Evolutionary conservation across 2,113 vertebrate species (phyloP), one percentile per base, ranked within the genome.

Genomic region (Tetrax tetrax): DNA sequence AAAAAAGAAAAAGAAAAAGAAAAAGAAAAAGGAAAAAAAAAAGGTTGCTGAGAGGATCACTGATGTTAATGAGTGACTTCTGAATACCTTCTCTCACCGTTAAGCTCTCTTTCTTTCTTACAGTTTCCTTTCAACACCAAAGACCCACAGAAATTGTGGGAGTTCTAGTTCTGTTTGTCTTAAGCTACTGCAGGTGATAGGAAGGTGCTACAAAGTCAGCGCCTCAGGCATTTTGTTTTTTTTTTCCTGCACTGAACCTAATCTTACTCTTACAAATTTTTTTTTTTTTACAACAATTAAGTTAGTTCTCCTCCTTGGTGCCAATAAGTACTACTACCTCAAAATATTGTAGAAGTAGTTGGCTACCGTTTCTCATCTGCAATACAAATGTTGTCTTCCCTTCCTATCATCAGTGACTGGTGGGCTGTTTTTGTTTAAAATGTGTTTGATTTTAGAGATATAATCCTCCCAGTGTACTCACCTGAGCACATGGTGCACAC

Each of bases 371-470:
- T 70, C 10, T 2, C 8, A 37, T 51, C 38, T 83, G 17, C 23
- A 81, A 6, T 7, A 70, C 0, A 21, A 75, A 47, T 54, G n/a
- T 7, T 18, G 2, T 43, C 16, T 68, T 5, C 4, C 6, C 0
- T 83, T 13, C 22, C 10, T 77, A 21, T 50, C 48, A 56, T 31
- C 33, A 70, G 14, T 63, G 14, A 16, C 9, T 65, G 7, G 10
- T 33, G 10, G 8, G 11, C 13, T 6, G 0, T 7, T 78, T 72
- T 47, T 78, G 38, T 71, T 71, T 72, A n/a, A 79, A 83, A 53
- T 35, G 4, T 24, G 22, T 83, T 83, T 77, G 10, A 24, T 83
- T 85, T 90, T 50, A 20, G 41, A 84, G 7, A 56, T 56, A 51
- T 14, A 65, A 45, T 53, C 28, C 21, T 81, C 31, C 19, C 9